Evolutionary conservation across 2,888 invertebrate genomes (phyloP).

Genomic region (Lypha dubia): DNA sequence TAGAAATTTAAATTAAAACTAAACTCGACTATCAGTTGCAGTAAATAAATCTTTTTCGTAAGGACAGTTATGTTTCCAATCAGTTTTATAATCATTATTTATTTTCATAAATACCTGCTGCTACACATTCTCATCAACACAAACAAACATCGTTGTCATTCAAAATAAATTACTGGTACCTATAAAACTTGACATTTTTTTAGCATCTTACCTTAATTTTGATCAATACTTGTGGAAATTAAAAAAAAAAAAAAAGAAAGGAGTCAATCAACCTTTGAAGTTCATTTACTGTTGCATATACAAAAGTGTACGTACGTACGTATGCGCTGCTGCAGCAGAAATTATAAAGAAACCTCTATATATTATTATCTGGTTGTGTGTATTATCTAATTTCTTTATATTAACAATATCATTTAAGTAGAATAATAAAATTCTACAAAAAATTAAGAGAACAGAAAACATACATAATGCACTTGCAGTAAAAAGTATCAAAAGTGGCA

Average conservation of each 20-base stretch:
- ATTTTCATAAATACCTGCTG: neutral
- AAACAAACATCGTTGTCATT: neutral
- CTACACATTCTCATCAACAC: conserved; percentile 1
- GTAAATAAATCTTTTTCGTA: conserved; percentile 42
- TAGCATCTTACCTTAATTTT: conserved; percentile 8
- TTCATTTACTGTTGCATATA: conserved; percentile 25
- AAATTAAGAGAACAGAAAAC: neutral
- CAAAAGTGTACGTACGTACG: conserved; percentile 1
- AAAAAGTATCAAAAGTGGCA: conserved; percentile 17
- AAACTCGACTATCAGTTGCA: conserved; percentile 19
- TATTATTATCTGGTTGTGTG: conserved; percentile 41
- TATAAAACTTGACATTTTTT: conserved; percentile 7
- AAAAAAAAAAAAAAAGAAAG: conserved; percentile 46
- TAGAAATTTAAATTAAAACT: neutral
- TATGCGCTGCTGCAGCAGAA: neutral
- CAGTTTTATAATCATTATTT: conserved; percentile 58
- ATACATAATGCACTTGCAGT: neutral
- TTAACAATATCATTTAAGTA: conserved; percentile 53
- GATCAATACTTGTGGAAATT: conserved; percentile 50
- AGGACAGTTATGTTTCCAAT: conserved; percentile 47
- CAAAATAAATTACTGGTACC: neutral
- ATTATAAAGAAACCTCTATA: neutral
- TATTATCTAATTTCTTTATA: conserved; percentile 65
- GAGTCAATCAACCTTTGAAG: conserved; percentile 55
- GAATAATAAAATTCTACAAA: conserved; percentile 49